Percentiles rank a stretch among this genome's conserved stretches.
These are phyloP conservation scores for Melinopterus prodromus DNA, from an alignment of 2,888 invertebrate genomes.

Conservation along the genomic window DNA sequence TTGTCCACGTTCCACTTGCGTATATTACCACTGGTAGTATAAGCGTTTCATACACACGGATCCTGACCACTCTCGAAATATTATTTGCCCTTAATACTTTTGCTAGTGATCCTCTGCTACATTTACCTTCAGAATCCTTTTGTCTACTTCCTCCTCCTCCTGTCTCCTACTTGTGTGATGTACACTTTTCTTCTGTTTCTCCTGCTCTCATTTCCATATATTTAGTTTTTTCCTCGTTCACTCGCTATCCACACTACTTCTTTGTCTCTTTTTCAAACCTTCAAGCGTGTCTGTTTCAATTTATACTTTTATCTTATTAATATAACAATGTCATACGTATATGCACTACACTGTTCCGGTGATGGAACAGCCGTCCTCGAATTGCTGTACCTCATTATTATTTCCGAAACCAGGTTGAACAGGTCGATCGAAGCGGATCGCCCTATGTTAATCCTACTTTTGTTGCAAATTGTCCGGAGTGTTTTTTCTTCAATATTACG, in stretches of 20 bases:
- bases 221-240: too few species aligned
- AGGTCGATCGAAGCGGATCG: background rate
- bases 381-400: background rate
- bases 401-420: conserved; percentile 12
- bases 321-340: background rate
- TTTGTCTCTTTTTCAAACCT: too few species aligned
- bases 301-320: too few species aligned
- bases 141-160: too few species aligned
- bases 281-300: too few species aligned
- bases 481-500: too few species aligned
- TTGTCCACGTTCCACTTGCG: background rate
- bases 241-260: too few species aligned
- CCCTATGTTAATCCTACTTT: background rate
- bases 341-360: background rate
- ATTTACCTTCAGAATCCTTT: too few species aligned
- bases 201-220: too few species aligned
- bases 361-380: background rate
- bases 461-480: too few species aligned
- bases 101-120: background rate
- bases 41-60: background rate
- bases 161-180: too few species aligned
- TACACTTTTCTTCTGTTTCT: too few species aligned
- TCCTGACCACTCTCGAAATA: background rate
- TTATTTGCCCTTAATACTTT: background rate
- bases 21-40: conserved; percentile 7